Evolutionary conservation across 1,140 invertebrate genomes (phyloP).

Genomic region (Pachypsylla venusta): DNA sequence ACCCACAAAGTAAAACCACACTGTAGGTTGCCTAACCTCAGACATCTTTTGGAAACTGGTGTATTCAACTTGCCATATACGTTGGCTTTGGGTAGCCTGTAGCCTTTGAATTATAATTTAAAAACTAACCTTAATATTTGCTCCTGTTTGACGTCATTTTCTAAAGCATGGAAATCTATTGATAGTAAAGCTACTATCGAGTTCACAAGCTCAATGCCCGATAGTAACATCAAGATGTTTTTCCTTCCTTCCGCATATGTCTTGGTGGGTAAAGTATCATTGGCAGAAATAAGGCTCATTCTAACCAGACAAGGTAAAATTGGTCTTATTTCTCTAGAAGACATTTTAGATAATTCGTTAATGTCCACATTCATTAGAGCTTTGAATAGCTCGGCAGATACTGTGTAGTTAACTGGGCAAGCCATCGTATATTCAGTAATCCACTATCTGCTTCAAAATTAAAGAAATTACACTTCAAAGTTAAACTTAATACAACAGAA

Average conservation of each 20-base stretch:
- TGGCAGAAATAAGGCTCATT: conserved; percentile 78
- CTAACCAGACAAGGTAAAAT: conserved; percentile 81
- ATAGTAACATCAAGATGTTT: conserved; percentile 71
- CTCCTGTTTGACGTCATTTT: conserved; percentile 85
- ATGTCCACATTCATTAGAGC: conserved; percentile 68
- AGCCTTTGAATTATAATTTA: neutral
- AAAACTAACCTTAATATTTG: conserved; percentile 62
- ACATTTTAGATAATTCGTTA: conserved; percentile 46
- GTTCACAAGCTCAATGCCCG: conserved; percentile 85
- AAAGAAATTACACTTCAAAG: no score
- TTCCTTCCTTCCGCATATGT: conserved; percentile 70
- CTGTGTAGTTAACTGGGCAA: conserved; percentile 26
- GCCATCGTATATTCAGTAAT: conserved; percentile 17
- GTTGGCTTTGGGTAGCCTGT: no score
- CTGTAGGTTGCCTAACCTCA: no score
- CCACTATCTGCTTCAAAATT: no score
- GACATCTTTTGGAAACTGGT: no score
- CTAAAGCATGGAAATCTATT: conserved; percentile 85
- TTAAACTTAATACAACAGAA: no score
- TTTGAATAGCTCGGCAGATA: conserved; percentile 48
- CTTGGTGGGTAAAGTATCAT: conserved; percentile 54
- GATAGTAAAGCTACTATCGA: conserved; percentile 83
- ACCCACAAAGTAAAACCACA: no score
- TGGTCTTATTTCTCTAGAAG: conserved; percentile 61
- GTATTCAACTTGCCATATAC: no score